Percentiles rank a stretch among this genome's conserved stretches.
Conservation (phyloP, 2,888 invertebrate species). For the Lobophora halterata region DNA sequence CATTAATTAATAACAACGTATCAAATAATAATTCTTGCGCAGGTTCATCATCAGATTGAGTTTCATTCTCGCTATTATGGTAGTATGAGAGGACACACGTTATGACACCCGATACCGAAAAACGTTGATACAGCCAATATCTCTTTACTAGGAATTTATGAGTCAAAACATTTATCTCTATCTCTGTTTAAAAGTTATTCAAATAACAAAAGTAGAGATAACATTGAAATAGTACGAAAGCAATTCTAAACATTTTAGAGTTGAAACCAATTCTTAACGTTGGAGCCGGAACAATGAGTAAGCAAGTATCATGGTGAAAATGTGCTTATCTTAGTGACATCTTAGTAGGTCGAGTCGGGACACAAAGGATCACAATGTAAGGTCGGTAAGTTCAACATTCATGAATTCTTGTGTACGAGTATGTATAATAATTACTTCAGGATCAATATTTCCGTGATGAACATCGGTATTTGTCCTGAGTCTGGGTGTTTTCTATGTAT, state of each 20-base stretch:
- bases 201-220: constrained; percentile 20
- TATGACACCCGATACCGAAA: constrained; percentile 8
- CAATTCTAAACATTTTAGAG: constrained; percentile 10
- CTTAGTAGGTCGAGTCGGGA: constrained; percentile 26
- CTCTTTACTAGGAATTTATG: constrained; percentile 13
- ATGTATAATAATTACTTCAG: too few relatives aligned
- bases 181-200: constrained; percentile 5
- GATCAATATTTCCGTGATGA: too few relatives aligned
- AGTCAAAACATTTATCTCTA: constrained; percentile 8
- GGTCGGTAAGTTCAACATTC: constrained; percentile 4
- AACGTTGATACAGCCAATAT: background rate
- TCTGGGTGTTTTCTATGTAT: too few relatives aligned
- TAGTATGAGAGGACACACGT: constrained; percentile 21
- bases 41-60: constrained; percentile 22
- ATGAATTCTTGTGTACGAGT: too few relatives aligned
- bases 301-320: constrained; percentile 25
- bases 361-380: constrained; percentile 17
- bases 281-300: constrained; percentile 25
- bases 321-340: constrained; percentile 30
- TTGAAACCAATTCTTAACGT: constrained; percentile 3
- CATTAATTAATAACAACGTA: too few relatives aligned
- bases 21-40: constrained; percentile 6
- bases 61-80: constrained; percentile 29
- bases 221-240: constrained; percentile 23
- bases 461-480: too few relatives aligned